These are phyloP conservation scores for Neofelis nebulosa DNA, from an alignment of 2,113 vertebrate species.

Conservation along the genomic window DNA sequence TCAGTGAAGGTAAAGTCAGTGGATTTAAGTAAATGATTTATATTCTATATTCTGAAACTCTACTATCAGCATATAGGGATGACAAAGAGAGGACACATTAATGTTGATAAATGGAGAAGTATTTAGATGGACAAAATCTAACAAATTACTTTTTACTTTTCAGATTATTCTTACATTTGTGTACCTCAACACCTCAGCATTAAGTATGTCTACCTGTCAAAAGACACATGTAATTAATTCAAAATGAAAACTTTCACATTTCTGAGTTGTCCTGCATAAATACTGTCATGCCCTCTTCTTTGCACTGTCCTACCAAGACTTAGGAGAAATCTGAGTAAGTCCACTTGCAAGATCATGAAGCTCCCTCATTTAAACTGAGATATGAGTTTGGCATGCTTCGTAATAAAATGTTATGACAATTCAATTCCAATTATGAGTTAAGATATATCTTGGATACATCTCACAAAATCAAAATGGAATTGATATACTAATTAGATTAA, in stretches of 20 bases:
- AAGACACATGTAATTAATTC: neutral
- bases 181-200: neutral
- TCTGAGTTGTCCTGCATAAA: neutral
- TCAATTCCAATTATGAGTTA: neutral
- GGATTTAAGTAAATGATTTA: neutral
- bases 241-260: neutral
- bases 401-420: neutral
- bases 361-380: neutral
- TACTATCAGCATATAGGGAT: neutral
- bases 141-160: neutral
- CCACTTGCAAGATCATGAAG: neutral
- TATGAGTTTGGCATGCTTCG: neutral
- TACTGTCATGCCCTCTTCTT: neutral
- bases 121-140: neutral
- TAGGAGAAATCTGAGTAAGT: neutral
- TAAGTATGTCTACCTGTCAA: neutral
- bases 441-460: neutral
- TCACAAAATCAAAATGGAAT: conserved; percentile 28
- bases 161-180: neutral
- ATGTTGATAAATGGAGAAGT: neutral
- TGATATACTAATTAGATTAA: neutral
- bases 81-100: neutral
- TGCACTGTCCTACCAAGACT: neutral
- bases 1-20: neutral
- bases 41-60: neutral